Percentiles rank a stretch among this genome's conserved stretches.
These are phyloP conservation scores for Cyprinodon tularosa DNA, from an alignment of 2,113 vertebrate species.

Conservation along the genomic window DNA sequence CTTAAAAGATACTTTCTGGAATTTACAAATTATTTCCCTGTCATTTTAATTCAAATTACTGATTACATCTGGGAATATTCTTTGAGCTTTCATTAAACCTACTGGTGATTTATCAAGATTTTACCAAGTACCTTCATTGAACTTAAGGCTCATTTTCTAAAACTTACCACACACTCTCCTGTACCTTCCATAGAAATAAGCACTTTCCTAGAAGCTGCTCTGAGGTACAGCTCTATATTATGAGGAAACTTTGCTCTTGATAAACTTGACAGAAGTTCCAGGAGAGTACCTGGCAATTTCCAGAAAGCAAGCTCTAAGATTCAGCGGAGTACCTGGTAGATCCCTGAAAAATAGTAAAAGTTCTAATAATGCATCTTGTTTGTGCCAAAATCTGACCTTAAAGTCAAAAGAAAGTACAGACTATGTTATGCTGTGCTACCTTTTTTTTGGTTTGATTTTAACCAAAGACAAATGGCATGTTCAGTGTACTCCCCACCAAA, in stretches of 20 bases:
- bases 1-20: background rate
- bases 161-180: too few relatives aligned
- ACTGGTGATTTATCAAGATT: too few relatives aligned
- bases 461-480: constrained; percentile 70
- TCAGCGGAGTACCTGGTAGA: background rate
- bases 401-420: background rate
- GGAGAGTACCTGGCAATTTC: background rate
- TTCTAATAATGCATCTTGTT: background rate
- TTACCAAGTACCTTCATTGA: too few relatives aligned
- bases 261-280: background rate
- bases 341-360: background rate
- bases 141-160: too few relatives aligned
- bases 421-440: background rate
- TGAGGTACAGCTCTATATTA: background rate
- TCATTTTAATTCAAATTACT: background rate
- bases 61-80: too few relatives aligned
- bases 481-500: constrained; percentile 44
- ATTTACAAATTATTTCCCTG: background rate
- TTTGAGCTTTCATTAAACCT: too few relatives aligned
- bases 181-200: too few relatives aligned
- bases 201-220: too few relatives aligned
- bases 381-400: background rate
- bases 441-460: constrained; percentile 58
- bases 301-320: background rate
- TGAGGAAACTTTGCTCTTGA: background rate